These are phyloP conservation scores for Callorhinus ursinus DNA, from an alignment of 2,113 vertebrate genomes.

Conservation along the genomic window DNA sequence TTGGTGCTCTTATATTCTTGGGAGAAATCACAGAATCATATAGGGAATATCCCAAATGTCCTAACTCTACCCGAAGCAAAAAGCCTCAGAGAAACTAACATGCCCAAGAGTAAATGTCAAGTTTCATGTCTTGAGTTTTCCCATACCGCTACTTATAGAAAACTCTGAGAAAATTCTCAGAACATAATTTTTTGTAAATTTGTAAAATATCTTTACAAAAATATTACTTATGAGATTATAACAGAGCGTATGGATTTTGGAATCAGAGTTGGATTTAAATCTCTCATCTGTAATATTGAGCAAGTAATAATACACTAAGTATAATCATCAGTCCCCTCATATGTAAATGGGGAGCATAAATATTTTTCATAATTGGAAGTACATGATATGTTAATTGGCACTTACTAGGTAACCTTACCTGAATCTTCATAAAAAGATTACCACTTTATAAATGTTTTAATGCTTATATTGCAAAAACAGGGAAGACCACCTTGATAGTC, in stretches of 20 bases:
- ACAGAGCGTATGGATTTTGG: conserved; percentile 6
- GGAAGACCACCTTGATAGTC: neutral
- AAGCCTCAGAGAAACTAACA: conserved; percentile 22
- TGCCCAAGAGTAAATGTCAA: neutral
- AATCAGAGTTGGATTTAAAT: conserved; percentile 28
- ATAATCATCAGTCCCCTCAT: neutral
- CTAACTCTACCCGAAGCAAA: neutral
- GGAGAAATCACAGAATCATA: conserved; percentile 28
- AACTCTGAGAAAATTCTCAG: neutral
- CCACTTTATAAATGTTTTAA: neutral
- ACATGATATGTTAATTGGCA: neutral
- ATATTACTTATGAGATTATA: conserved; percentile 8
- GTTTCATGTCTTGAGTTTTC: neutral
- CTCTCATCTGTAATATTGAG: neutral
- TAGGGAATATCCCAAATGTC: neutral
- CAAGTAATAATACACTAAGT: neutral
- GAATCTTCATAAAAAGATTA: neutral
- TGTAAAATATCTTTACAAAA: conserved; percentile 4
- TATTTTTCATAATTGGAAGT: neutral
- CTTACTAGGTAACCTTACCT: neutral
- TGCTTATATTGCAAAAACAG: neutral
- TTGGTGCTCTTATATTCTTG: neutral
- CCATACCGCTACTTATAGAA: neutral
- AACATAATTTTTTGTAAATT: neutral
- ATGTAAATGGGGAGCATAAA: neutral